Conservation (phyloP, 2,888 invertebrate genomes). For the Prosopocoilus inquinatus region DNA sequence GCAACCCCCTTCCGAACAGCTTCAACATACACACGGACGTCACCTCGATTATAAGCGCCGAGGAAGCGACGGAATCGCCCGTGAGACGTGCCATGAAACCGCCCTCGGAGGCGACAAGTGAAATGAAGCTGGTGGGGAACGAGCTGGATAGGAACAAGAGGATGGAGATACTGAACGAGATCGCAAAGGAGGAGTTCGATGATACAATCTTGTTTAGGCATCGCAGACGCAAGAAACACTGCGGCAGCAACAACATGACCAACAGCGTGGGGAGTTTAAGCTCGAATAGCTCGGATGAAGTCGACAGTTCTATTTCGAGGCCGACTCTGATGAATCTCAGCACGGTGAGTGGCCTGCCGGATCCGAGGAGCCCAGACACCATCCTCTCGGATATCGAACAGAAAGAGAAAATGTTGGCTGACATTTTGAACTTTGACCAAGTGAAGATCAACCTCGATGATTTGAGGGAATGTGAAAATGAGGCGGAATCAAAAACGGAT, state of each 20-base stretch:
- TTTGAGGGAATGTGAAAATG: constrained; percentile 7
- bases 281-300: constrained; percentile 44
- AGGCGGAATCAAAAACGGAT: too few species aligned
- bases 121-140: constrained; percentile 22
- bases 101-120: constrained; percentile 11
- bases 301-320: constrained; percentile 36
- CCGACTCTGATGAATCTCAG: constrained; percentile 54
- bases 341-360: constrained; percentile 50
- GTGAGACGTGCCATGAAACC: constrained; percentile 35
- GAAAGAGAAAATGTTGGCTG: constrained; percentile 71
- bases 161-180: constrained; percentile 66
- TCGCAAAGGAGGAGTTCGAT: constrained; percentile 70
- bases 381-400: constrained; percentile 70
- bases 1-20: constrained; percentile 33
- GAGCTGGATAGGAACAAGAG: constrained; percentile 49
- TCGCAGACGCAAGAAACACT: constrained; percentile 51
- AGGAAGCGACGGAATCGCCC: constrained; percentile 76
- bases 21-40: constrained; percentile 49
- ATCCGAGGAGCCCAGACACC: constrained; percentile 61
- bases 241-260: constrained; percentile 17
- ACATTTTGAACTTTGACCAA: constrained; percentile 62
- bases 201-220: constrained; percentile 68
- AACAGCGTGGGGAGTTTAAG: constrained; percentile 36
- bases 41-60: constrained; percentile 59
- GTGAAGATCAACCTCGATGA: constrained; percentile 34